Percentiles rank a stretch among this genome's conserved stretches.
Conservation (phyloP, 2,113 vertebrate species). For the Rhadina sibilatrix region DNA sequence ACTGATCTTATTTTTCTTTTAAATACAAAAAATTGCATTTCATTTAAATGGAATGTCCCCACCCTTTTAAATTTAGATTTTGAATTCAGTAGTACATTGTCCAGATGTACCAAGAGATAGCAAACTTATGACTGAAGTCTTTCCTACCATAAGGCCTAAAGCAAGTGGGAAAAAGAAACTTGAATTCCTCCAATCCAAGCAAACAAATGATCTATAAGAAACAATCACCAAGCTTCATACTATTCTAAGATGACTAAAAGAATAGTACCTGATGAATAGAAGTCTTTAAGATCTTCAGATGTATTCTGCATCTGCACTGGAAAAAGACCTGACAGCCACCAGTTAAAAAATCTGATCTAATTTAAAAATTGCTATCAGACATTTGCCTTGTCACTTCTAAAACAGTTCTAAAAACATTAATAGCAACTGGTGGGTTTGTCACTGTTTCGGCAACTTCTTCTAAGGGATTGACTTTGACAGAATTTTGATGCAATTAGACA, state of each 20-base stretch:
- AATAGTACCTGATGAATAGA: not conserved
- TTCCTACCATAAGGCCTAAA: not conserved
- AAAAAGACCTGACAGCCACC: not conserved
- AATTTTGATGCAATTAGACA: not conserved
- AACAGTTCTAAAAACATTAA: not conserved
- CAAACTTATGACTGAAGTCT: not conserved
- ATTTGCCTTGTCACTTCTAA: not conserved
- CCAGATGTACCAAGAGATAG: not conserved
- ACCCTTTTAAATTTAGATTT: not conserved
- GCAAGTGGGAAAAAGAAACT: not conserved
- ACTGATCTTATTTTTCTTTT: not conserved
- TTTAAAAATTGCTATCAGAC: not conserved
- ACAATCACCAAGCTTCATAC: not conserved
- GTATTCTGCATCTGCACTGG: not conserved
- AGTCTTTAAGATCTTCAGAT: not conserved
- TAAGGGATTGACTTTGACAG: not conserved
- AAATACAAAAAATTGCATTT: not conserved
- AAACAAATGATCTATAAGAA: not conserved
- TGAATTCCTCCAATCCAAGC: not conserved
- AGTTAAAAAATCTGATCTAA: not conserved
- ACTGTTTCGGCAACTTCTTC: not conserved
- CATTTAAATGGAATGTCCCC: not conserved
- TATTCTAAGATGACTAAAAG: not conserved
- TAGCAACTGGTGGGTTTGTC: not conserved
- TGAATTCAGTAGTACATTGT: not conserved